These are phyloP conservation scores for Mionectes macconnelli DNA, from an alignment of 2,113 vertebrate species.

Conservation along the genomic window DNA sequence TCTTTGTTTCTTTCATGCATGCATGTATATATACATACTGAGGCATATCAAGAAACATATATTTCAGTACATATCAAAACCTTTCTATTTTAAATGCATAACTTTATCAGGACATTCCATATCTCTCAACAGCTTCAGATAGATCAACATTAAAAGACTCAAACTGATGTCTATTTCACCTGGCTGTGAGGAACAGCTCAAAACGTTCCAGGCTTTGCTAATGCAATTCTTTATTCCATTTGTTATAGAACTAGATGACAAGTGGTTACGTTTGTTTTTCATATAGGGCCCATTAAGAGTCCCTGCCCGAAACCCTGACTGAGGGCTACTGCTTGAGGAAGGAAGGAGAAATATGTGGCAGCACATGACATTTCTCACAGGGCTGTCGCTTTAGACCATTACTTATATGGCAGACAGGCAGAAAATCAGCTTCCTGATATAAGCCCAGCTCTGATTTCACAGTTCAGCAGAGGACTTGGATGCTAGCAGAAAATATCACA, in stretches of 20 bases:
- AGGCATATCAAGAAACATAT: not conserved
- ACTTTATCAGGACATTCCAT: not conserved
- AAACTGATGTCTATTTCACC: not conserved
- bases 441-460: not conserved
- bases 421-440: not conserved
- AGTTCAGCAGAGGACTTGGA: not conserved
- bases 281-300: not conserved
- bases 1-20: not conserved
- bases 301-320: not conserved
- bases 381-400: not conserved
- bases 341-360: not conserved
- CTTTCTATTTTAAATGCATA: not conserved
- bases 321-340: not conserved
- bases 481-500: not conserved
- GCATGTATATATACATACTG: not conserved
- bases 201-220: not conserved
- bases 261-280: not conserved
- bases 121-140: not conserved
- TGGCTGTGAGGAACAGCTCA: not conserved
- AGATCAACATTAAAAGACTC: not conserved
- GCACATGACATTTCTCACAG: accelerated
- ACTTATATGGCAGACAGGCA: not conserved
- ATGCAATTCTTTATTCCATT: not conserved
- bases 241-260: not conserved
- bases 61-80: not conserved